Conservation (phyloP, 2,888 invertebrate genomes). For the Diachrysia chrysitis region DNA sequence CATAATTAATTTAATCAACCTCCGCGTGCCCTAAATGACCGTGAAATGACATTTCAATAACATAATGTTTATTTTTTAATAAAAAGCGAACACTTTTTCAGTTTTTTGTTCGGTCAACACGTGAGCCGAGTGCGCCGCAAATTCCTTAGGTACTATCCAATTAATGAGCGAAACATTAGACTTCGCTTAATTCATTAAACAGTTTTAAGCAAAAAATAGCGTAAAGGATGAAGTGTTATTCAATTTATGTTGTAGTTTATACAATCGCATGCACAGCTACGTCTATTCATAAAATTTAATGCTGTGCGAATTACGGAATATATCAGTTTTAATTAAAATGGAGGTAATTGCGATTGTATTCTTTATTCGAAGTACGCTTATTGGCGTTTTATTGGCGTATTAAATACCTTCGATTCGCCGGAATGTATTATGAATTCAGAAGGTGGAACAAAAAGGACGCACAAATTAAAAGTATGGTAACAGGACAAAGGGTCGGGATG, state of each 20-base stretch:
- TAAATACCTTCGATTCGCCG: slow-evolving; percentile 38
- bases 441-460: slow-evolving; percentile 54
- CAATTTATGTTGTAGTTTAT: slow-evolving; percentile 59
- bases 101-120: slow-evolving; percentile 61
- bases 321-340: slow-evolving; percentile 67
- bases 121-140: slow-evolving; percentile 62
- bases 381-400: slow-evolving; percentile 53
- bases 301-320: slow-evolving; percentile 64
- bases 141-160: slow-evolving; percentile 55
- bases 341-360: slow-evolving; percentile 61
- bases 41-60: slow-evolving; percentile 78
- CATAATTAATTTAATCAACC: slow-evolving; percentile 62
- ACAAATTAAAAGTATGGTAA: slow-evolving; percentile 71
- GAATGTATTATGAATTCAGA: slow-evolving; percentile 52
- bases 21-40: slow-evolving; percentile 70
- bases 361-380: slow-evolving; percentile 51
- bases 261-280: slow-evolving; percentile 59
- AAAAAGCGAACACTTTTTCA: slow-evolving; percentile 54
- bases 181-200: slow-evolving; percentile 58
- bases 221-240: slow-evolving; percentile 64
- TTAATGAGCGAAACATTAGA: slow-evolving; percentile 63
- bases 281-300: slow-evolving; percentile 60
- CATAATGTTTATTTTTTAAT: slow-evolving; percentile 51
- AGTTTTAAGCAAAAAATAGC: slow-evolving; percentile 65
- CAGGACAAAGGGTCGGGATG: slow-evolving; percentile 70